These are phyloP conservation scores for Pitangus sulphuratus DNA, from an alignment of 2,797 vertebrate genomes.

Conservation along the genomic window DNA sequence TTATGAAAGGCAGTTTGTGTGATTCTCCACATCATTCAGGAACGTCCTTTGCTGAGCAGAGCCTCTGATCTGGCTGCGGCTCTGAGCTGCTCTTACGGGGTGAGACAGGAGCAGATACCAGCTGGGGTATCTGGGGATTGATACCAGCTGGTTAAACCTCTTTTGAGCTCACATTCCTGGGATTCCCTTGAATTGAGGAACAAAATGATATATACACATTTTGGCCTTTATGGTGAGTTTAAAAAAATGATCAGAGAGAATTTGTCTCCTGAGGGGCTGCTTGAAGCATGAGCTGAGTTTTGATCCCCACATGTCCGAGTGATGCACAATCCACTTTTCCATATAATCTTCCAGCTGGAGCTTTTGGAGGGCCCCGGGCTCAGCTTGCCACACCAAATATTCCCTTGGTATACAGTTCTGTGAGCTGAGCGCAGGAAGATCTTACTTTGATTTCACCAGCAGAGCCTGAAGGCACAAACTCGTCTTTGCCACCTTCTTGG, in stretches of 20 bases:
- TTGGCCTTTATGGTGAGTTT: neutral
- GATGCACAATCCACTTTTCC: neutral
- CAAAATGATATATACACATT: neutral
- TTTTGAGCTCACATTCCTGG: neutral
- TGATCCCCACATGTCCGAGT: neutral
- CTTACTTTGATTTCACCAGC: conserved; percentile 1
- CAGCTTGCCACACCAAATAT: neutral
- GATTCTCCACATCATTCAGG: neutral
- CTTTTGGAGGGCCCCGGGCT: neutral
- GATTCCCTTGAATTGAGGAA: neutral
- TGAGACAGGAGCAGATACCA: neutral
- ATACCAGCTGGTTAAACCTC: neutral
- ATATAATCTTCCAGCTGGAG: neutral
- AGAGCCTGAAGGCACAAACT: neutral
- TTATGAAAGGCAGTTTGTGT: conserved; percentile 48
- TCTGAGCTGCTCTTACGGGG: neutral
- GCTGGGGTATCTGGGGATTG: neutral
- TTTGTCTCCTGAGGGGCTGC: neutral
- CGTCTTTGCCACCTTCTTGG: neutral
- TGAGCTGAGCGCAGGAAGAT: neutral
- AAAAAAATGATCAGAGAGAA: neutral
- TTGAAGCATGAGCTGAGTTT: neutral
- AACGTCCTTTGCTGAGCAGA: neutral
- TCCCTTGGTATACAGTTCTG: neutral
- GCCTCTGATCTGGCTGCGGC: neutral